Percentiles rank a stretch among this genome's conserved stretches.
Evolutionary conservation across 2,888 invertebrate species (phyloP).

Genomic region (Conchocele bisecta): DNA sequence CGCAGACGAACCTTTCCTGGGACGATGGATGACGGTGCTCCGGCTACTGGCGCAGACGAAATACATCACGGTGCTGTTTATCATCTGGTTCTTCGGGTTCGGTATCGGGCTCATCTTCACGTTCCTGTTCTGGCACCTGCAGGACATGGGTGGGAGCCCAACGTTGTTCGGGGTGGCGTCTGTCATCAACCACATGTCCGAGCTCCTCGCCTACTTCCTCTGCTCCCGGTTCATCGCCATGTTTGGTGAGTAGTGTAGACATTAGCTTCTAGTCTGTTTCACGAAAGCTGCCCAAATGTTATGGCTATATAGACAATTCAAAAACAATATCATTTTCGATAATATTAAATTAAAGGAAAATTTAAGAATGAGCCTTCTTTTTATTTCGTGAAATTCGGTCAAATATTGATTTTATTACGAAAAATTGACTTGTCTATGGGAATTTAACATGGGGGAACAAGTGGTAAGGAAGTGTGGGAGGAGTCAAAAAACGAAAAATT

Average conservation of each 20-base stretch:
- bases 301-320: too few relatives aligned
- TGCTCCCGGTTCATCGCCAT: constrained; percentile 96
- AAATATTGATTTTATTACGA: too few relatives aligned
- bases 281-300: too few relatives aligned
- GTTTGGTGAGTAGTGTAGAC: constrained; percentile 91
- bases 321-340: too few relatives aligned
- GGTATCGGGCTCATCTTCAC: constrained; percentile 99
- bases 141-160: constrained; percentile 94
- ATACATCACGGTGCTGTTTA: constrained; percentile 91
- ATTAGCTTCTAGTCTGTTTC: too few relatives aligned
- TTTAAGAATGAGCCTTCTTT: too few relatives aligned
- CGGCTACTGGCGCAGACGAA: constrained; percentile 94
- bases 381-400: too few relatives aligned
- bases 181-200: constrained; percentile 99
- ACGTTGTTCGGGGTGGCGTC: constrained; percentile 99
- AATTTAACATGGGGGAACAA: too few relatives aligned
- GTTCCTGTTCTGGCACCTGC: constrained; percentile 98
- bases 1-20: constrained; percentile 71
- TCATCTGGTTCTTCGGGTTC: constrained; percentile 99
- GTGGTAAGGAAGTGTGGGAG: too few relatives aligned
- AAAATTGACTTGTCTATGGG: too few relatives aligned
- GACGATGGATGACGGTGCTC: constrained; percentile 94
- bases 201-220: constrained; percentile 99
- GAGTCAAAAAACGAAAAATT: too few relatives aligned
- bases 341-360: too few relatives aligned